Percentiles rank a stretch among this genome's conserved stretches.
These are phyloP conservation scores for Proisotoma minuta DNA, from an alignment of 2,888 invertebrate species.

Conservation along the genomic window DNA sequence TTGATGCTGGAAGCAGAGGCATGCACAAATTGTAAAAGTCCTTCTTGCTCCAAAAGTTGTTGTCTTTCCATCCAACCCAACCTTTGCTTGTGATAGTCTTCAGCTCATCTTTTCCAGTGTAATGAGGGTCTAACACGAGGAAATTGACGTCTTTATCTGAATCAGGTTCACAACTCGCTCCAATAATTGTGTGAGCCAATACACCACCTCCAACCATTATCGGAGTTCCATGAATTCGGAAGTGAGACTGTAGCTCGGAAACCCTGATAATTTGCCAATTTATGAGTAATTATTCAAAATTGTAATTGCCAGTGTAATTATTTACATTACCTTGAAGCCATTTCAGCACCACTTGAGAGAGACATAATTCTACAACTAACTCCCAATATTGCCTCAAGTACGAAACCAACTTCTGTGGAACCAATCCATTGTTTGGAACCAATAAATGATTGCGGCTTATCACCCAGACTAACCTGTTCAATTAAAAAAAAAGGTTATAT, in stretches of 20 bases:
- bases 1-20: slow-evolving; percentile 64
- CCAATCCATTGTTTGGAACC: slow-evolving; percentile 97
- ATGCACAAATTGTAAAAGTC: slow-evolving; percentile 96
- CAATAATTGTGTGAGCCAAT: slow-evolving; percentile 94
- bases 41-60: slow-evolving; percentile 90
- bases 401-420: slow-evolving; percentile 92
- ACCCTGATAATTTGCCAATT: slow-evolving; percentile 23
- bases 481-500: background rate
- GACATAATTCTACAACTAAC: slow-evolving; percentile 73
- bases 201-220: slow-evolving; percentile 99
- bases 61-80: slow-evolving; percentile 96
- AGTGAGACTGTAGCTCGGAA: slow-evolving; percentile 80
- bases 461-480: slow-evolving; percentile 62
- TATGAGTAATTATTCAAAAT: background rate
- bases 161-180: slow-evolving; percentile 69
- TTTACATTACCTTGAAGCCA: slow-evolving; percentile 54
- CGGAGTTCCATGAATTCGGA: slow-evolving; percentile 86
- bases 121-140: slow-evolving; percentile 97
- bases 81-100: slow-evolving; percentile 71
- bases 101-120: slow-evolving; percentile 82
- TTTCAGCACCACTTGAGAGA: slow-evolving; percentile 78
- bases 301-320: background rate
- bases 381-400: slow-evolving; percentile 73
- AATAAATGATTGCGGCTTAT: slow-evolving; percentile 80
- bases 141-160: slow-evolving; percentile 75